Base-by-base conservation (phyloP, 2,113 vertebrate species). In the Caranx ignobilis region DNA sequence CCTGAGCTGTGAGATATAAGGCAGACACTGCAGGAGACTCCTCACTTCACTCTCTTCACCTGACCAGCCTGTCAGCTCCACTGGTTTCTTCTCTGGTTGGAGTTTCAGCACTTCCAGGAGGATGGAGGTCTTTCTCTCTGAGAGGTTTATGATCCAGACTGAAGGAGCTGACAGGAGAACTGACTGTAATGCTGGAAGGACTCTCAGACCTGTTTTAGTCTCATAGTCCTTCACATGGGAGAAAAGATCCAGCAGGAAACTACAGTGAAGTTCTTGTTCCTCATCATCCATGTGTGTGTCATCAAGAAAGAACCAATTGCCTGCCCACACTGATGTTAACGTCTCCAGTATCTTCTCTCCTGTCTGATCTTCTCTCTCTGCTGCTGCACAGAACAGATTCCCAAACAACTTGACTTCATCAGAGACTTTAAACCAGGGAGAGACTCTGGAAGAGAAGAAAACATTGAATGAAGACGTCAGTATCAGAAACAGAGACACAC, bases 1-100 rank as follows among this genome's bases (percentile, higher is more conserved):
- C 79, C 79, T 71, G 79, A 82, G 59, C 59, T 59, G 21, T 76
- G 72, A 75, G 65, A 81, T 74, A 62, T 68, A 8, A 80, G 77
- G 77, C 54, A 80, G 34, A 73, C 69, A 79, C 60, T 80, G 77
- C 1, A 80, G 71, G 56, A 81, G 16, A 45, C 19, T 69, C 71
- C 47, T 81, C 62, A 60, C 69, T 80, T 66, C 77, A 67, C 77
- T 80, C 64, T 74, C 55, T 68, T 32, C 71, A 48, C n/a, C 1
- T 62, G 79, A 56, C 3, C 47, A 75, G 47, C 0, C 71, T 39
- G 0, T 69, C 79, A 81, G 71, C 64, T 56, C 0, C 64, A 81
- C 64, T 9, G 0, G 31, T 62, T 55, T 81, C 71, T 75, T 81
- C 79, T 69, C 71, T 81, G 71, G 0, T 6, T 62, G 71, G 47